Evolutionary conservation across 2,113 vertebrate genomes (phyloP).

Genomic region (Halcyon senegalensis): DNA sequence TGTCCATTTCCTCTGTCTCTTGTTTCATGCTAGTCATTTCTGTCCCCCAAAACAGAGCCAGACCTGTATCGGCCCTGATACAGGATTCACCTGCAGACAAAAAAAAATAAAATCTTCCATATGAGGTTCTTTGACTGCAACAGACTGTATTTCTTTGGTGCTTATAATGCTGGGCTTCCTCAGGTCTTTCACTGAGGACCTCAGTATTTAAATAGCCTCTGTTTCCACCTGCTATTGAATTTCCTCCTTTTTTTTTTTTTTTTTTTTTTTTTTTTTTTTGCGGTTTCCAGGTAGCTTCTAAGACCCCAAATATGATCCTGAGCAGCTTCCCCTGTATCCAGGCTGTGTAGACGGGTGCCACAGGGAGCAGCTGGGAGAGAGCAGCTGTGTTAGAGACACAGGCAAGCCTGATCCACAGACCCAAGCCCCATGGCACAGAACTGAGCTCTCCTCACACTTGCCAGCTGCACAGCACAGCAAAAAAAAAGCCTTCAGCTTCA

Average conservation of each 20-base stretch:
- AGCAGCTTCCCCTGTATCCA: background rate
- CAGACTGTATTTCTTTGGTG: background rate
- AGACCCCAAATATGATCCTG: background rate
- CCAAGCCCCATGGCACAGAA: constrained; percentile 38
- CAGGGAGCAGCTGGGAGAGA: background rate
- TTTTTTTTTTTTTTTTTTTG: background rate
- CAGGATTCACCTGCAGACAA: background rate
- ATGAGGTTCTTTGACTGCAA: background rate
- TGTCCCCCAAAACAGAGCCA: background rate
- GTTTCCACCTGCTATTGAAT: background rate
- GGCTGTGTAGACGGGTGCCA: background rate
- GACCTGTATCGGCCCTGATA: background rate
- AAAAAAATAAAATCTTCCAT: background rate
- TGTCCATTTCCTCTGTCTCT: background rate
- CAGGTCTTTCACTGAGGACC: background rate
- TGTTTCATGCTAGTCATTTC: background rate
- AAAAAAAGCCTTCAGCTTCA: background rate
- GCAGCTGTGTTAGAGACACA: background rate
- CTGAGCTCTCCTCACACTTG: background rate
- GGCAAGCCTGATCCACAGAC: constrained; percentile 25
- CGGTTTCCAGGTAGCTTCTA: background rate
- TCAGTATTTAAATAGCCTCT: background rate
- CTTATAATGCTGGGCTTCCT: background rate
- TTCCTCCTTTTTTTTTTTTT: background rate
- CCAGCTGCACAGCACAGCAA: background rate